These are phyloP conservation scores for Poecilia velifera DNA, from an alignment of 2,797 vertebrate species.

Conservation along the genomic window DNA sequence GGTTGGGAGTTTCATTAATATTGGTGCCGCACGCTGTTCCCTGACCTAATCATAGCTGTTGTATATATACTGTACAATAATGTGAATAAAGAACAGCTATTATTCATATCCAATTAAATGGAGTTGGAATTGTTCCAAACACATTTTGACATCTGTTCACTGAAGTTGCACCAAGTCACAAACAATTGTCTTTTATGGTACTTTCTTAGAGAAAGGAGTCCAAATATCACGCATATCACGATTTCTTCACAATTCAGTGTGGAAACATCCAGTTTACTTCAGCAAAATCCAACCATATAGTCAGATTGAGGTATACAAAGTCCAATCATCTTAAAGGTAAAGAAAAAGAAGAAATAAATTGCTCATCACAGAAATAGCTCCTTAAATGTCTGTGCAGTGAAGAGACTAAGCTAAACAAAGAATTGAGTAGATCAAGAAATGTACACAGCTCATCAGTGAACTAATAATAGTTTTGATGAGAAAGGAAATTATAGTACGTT, in stretches of 20 bases:
- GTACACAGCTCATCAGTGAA: background rate
- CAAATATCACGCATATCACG: background rate
- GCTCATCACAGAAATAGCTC: background rate
- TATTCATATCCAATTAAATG: background rate
- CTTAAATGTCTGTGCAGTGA: background rate
- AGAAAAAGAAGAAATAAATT: background rate
- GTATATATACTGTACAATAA: slow-evolving; percentile 40
- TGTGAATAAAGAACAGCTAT: background rate
- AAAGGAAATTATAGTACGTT: background rate
- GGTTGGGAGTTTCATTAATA: slow-evolving; percentile 74
- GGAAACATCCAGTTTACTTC: background rate
- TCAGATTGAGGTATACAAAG: background rate
- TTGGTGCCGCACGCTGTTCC: slow-evolving; percentile 57
- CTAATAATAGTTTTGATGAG: background rate
- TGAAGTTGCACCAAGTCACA: background rate
- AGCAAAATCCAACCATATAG: background rate
- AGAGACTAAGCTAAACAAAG: background rate
- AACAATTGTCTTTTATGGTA: background rate
- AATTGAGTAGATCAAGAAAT: background rate
- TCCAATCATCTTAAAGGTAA: background rate
- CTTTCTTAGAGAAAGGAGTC: background rate
- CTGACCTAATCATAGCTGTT: slow-evolving; percentile 32
- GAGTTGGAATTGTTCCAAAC: background rate
- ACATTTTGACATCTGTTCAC: background rate
- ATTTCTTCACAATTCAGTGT: background rate